Base-by-base conservation (phyloP, 2,797 vertebrate genomes). In the Intellagama lesueurii region DNA sequence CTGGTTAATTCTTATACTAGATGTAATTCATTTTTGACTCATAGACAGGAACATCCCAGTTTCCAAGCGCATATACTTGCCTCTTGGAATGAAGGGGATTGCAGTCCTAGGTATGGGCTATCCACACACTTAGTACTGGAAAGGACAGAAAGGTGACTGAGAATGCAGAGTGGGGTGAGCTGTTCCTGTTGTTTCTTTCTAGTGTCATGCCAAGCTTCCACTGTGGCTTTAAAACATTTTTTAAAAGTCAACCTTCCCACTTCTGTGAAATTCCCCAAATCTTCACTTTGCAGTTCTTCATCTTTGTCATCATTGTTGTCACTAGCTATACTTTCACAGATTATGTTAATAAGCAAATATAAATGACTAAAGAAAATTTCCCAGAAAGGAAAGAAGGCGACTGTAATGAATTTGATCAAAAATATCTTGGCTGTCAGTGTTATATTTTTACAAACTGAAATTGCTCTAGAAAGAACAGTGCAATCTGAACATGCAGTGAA, bases 331-430 rank as follows among this genome's bases (percentile, higher is more conserved):
- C 22, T 47, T 73, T 76, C 44, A 7, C 5, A 83, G 30, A 52
- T 52, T 77, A 83, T 28, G 28, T 30, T 56, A 64, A 16, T 76
- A 28, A 87, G 9, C 47, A 81, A 47, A n/a, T 75, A 32, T 82
- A 78, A 79, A 77, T 88, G 44, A 83, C 28, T 68, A 40, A 66
- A 83, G 22, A 80, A n/a, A 68, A 68, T 52, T 26, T 64, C 56
- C 64, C 70, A 85, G 73, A 32, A n/a, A 17, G 16, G 2, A 64
- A 83, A 88, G 44, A 44, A 75, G 60, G 32, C 11, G 22, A 7
- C 79, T 73, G 47, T 88, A 91, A 91, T 90, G 75, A 82, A 83
- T 60, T 73, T 66, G 28, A 87, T 91, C 87, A 70, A 90, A 73
- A 90, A 90, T 89, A 2, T 83, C 87, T 89, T 0, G 89, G 85